phyloP scores from a whole-genome alignment of 2,888 invertebrate genomes.

The Andricus curvator region DNA sequence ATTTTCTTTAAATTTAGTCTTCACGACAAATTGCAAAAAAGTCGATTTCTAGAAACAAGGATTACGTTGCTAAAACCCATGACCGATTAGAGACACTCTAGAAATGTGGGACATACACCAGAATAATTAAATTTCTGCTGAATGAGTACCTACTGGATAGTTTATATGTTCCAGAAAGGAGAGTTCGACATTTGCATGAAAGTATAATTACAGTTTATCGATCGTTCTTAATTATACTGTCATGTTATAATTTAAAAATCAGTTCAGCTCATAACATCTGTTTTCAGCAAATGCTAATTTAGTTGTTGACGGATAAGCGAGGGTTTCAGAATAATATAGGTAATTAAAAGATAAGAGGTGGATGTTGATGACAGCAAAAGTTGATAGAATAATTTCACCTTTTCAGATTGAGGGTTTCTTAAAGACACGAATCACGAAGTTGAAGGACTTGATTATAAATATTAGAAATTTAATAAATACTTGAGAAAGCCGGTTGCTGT shows the following conservation, averaged over 20 bases:
- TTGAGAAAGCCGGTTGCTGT: no score
- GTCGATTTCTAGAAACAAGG: background rate
- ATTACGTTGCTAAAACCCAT: background rate
- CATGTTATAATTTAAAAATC: constrained; percentile 19
- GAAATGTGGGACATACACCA: background rate
- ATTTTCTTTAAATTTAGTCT: background rate
- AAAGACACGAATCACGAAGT: background rate
- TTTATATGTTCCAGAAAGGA: constrained; percentile 21
- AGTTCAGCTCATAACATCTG: constrained; percentile 24
- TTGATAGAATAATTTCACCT: constrained; percentile 13
- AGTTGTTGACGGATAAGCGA: constrained; percentile 4
- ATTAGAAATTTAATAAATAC: background rate
- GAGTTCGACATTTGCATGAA: constrained; percentile 33
- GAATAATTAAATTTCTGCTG: background rate
- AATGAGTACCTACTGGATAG: background rate
- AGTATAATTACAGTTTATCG: constrained; percentile 33
- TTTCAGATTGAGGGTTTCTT: background rate
- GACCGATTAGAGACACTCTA: background rate
- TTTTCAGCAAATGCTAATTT: constrained; percentile 33
- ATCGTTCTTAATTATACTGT: constrained; percentile 26
- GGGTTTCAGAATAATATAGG: constrained; percentile 9
- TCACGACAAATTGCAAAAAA: no score
- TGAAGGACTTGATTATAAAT: background rate
- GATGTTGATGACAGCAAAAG: constrained; percentile 20
- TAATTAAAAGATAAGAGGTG: constrained; percentile 26